Evolutionary conservation across 2,888 invertebrate genomes (phyloP), one percentile per base, ranked within the genome.

Genomic region (Eupeodes luniger): DNA sequence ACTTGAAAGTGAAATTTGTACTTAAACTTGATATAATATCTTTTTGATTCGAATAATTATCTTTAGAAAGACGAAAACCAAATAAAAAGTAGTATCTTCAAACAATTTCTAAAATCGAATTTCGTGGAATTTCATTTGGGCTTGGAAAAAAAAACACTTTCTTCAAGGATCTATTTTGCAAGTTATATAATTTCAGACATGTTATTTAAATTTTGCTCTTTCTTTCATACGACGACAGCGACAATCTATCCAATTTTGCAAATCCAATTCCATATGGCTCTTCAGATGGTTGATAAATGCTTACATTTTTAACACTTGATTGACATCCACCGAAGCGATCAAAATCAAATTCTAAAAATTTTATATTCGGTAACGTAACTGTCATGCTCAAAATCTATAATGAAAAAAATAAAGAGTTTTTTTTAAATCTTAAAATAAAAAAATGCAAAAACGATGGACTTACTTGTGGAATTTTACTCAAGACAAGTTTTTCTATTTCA

Each of bases 221-320:
- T 27, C 27, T 27, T 27, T 3, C 27, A 27, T 27, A 27, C 27
- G 27, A 27, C 2, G 27, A 27, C 27, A 27, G 27, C 27, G 27
- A 27, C 19, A 87, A 40, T n/a, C 90, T 90, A 69, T 90, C 90
- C n/a, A 90, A 53, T 11, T 90, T 90, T 1, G 90, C 89, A 69
- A 81, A 90, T 27, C 90, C 90, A 74, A 90, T 85, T 11, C 84
- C 85, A 61, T 62, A 47, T 0, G 90, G 89, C 34, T 9, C 55
- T 1, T 90, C 89, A 1, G 55, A 44, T 2, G 90, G 80, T 57
- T 84, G 62, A 40, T 59, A 70, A 19, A 90, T 89, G 9, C 76
- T 61, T 11, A 90, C 83, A 49, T 90, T 77, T 34, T 89, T 64
- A 2, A 84, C 82, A 4, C 81, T 83, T 2, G 89, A 53, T 86